phyloP scores from a whole-genome alignment of 1,140 invertebrate genomes.

The Telenomus remus region DNA sequence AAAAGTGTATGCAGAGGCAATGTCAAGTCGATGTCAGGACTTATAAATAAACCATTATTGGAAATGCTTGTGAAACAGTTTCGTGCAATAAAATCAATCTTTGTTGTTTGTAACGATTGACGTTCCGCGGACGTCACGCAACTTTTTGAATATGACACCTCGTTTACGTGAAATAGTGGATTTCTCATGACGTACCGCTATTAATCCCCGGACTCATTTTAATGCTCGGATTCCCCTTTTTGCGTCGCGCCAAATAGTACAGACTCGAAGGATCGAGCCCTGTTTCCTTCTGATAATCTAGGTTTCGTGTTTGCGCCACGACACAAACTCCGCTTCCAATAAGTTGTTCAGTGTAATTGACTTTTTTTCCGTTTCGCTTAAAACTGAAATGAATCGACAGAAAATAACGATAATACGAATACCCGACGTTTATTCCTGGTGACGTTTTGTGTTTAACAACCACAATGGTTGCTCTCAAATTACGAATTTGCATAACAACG shows the following conservation, averaged over 20 bases:
- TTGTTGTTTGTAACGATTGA: constrained; percentile 56
- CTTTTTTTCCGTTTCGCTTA: too few relatives aligned
- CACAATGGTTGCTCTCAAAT: constrained; percentile 60
- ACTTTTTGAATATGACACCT: constrained; percentile 68
- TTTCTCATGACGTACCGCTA: constrained; percentile 50
- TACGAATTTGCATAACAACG: constrained; percentile 63
- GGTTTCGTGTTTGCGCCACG: too few relatives aligned
- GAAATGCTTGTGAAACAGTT: constrained; percentile 47
- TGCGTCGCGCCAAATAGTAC: constrained; percentile 32
- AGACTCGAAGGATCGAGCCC: too few relatives aligned
- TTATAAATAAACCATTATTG: constrained; percentile 59
- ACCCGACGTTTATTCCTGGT: constrained; percentile 39
- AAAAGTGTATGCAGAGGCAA: constrained; percentile 42
- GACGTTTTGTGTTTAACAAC: constrained; percentile 46
- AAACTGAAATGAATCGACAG: constrained; percentile 1
- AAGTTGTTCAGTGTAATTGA: background rate
- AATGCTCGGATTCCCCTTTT: constrained; percentile 23
- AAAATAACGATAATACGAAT: constrained; percentile 20
- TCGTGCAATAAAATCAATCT: constrained; percentile 56
- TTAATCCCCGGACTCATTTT: constrained; percentile 21
- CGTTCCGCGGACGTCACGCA: constrained; percentile 64
- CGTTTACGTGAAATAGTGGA: constrained; percentile 68
- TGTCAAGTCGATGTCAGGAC: constrained; percentile 43
- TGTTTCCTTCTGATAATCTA: too few relatives aligned
- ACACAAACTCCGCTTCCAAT: too few relatives aligned